Evolutionary conservation across 1,140 invertebrate genomes (phyloP), one percentile per base, ranked within the genome.

Genomic region (Drosophila malerkotliana): DNA sequence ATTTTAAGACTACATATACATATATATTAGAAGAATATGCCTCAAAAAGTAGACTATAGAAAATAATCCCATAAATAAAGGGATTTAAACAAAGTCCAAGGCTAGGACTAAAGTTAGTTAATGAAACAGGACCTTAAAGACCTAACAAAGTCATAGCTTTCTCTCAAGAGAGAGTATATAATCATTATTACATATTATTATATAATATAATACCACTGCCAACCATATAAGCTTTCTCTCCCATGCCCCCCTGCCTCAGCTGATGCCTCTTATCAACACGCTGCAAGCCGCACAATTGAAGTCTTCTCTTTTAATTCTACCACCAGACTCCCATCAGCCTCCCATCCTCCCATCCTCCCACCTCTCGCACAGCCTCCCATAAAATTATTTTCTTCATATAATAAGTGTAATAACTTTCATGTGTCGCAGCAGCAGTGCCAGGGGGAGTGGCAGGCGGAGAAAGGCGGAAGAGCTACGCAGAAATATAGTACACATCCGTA

Each of bases 391-490:
- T 87, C 83, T 79, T 77, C 79, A 83, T 88, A 87, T 88, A 88
- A 88, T 87, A 87, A 88, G 83, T 82, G 79, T 79, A 88, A 87
- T 87, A 87, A 87, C 79, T 87, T 87, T 87, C 83, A 83, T 87
- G 83, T 88, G 83, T 88, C 79, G 83, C 61, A 18, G 18, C 15
- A 15, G 15, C 18, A 62, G 60, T 61, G 63, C 62, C 62, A 57
- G 55, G 44, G 55, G 18, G 14, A 26, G 4, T 4, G 15, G 18
- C 18, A 18, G 4, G 37, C 24, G 9, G 4, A n/a, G 39, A 37
- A 64, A 18, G 9, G 18, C n/a, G 18, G 18, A 14, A 10, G 4
- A 37, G 32, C 32, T 34, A 30, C 28, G 5, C 28, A 14, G 18
- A 28, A 7, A 10, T 26, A 39, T 54, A 57, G 21, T 21, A 21